Conservation (phyloP, 2,797 vertebrate genomes). For the Artibeus jamaicensis region DNA sequence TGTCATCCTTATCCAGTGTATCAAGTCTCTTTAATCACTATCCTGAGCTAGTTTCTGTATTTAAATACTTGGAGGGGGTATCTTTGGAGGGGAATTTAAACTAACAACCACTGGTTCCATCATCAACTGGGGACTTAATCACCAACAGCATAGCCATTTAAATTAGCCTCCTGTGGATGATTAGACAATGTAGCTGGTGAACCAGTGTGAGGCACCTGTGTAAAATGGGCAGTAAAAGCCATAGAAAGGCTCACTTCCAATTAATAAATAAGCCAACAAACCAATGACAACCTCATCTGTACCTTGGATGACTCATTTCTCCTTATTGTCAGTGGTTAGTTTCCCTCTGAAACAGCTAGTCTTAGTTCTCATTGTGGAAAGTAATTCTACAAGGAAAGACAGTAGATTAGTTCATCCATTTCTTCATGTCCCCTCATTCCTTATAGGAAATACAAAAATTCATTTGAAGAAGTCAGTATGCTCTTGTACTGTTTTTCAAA, state of each 20-base stretch:
- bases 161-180: slow-evolving; percentile 74
- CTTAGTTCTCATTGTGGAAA: background rate
- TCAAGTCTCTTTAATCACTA: slow-evolving; percentile 56
- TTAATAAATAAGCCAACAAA: slow-evolving; percentile 75
- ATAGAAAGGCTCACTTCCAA: slow-evolving; percentile 64
- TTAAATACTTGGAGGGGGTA: slow-evolving; percentile 72
- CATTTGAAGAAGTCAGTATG: background rate
- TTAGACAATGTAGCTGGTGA: slow-evolving; percentile 64
- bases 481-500: background rate
- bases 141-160: slow-evolving; percentile 69
- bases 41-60: slow-evolving; percentile 62
- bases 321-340: background rate
- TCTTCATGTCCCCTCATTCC: background rate
- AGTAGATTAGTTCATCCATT: background rate
- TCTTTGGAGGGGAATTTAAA: slow-evolving; percentile 62
- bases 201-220: slow-evolving; percentile 66
- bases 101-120: slow-evolving; percentile 65
- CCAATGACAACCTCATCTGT: slow-evolving; percentile 18
- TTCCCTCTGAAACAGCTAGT: background rate
- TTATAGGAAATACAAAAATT: background rate
- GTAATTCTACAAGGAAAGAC: background rate
- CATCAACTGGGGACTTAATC: slow-evolving; percentile 71
- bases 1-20: background rate
- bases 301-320: slow-evolving; percentile 18
- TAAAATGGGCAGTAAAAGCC: slow-evolving; percentile 72